Conservation (phyloP, 2,888 invertebrate genomes). For the Lordiphosa andalusiaca region DNA sequence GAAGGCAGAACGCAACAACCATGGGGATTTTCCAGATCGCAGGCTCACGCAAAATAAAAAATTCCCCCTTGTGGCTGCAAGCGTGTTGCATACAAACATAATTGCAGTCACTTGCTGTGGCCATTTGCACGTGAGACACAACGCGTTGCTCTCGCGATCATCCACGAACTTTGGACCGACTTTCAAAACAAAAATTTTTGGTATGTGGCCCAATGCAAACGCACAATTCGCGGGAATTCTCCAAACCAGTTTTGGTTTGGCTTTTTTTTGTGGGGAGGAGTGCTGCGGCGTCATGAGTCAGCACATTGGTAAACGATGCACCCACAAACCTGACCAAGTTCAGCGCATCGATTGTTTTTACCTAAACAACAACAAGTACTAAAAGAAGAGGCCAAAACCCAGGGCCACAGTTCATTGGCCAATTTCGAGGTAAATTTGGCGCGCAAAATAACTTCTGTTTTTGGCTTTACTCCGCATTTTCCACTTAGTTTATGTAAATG, state of each 20-base stretch:
- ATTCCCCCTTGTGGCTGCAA: conserved; percentile 30
- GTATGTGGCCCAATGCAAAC: conserved; percentile 37
- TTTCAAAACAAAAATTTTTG: conserved; percentile 22
- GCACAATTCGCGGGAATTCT: conserved; percentile 46
- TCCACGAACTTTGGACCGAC: conserved; percentile 51
- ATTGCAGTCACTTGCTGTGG: conserved; percentile 11
- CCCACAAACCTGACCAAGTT: conserved; percentile 18
- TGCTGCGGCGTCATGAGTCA: conserved; percentile 46
- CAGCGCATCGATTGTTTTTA: conserved; percentile 11
- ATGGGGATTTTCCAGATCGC: conserved; percentile 29
- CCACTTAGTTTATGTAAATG: conserved; percentile 7
- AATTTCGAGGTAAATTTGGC: conserved; percentile 50
- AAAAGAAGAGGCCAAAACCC: too few species aligned
- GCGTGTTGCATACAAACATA: conserved; percentile 3
- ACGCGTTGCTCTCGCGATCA: conserved; percentile 20
- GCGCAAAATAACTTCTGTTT: conserved; percentile 46
- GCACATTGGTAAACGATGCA: conserved; percentile 34
- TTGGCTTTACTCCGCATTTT: conserved; percentile 30
- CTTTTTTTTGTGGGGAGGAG: conserved; percentile 21
- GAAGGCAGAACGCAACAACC: conserved; percentile 15
- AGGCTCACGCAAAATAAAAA: conserved; percentile 23
- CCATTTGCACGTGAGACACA: conserved; percentile 51
- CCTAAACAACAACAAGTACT: conserved; percentile 2
- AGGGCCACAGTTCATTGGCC: conserved; percentile 56
- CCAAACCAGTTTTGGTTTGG: conserved; percentile 53